These are phyloP conservation scores for Gambusia yucatana DNA, from an alignment of 2,797 vertebrate genomes.

Conservation along the genomic window DNA sequence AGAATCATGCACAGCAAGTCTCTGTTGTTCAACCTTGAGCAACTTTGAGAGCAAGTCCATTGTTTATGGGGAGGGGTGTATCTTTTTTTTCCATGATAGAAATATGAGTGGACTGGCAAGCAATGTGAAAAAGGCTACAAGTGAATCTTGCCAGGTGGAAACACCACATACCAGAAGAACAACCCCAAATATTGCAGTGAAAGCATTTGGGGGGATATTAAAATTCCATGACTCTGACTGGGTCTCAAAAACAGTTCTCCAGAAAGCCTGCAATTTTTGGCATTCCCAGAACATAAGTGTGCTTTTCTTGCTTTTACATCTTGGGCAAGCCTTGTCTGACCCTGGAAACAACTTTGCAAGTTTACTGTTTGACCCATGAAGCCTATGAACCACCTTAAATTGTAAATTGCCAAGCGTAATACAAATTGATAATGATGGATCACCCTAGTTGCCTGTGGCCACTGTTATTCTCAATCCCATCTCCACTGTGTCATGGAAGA, in stretches of 20 bases:
- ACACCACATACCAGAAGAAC: neutral
- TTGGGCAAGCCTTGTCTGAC: neutral
- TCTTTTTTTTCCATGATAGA: neutral
- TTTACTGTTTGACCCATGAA: conserved; percentile 3
- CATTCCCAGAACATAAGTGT: neutral
- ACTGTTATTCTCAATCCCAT: too few species aligned
- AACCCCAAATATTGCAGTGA: neutral
- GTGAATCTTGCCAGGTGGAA: neutral
- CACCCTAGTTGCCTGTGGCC: too few species aligned
- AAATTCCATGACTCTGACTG: neutral
- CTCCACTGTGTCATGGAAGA: too few species aligned
- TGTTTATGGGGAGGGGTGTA: neutral
- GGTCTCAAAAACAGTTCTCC: neutral
- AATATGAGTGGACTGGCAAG: neutral
- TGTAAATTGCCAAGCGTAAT: neutral
- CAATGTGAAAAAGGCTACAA: neutral
- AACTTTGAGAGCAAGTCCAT: neutral
- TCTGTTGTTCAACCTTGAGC: neutral
- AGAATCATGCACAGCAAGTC: neutral
- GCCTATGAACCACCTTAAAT: conserved; percentile 6
- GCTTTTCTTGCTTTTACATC: neutral
- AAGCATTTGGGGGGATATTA: neutral
- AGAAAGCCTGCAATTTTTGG: neutral
- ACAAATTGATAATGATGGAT: too few species aligned
- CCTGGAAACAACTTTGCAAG: conserved; percentile 3